Conservation (phyloP, 2,888 invertebrate species). For the Xylocampa areola region DNA sequence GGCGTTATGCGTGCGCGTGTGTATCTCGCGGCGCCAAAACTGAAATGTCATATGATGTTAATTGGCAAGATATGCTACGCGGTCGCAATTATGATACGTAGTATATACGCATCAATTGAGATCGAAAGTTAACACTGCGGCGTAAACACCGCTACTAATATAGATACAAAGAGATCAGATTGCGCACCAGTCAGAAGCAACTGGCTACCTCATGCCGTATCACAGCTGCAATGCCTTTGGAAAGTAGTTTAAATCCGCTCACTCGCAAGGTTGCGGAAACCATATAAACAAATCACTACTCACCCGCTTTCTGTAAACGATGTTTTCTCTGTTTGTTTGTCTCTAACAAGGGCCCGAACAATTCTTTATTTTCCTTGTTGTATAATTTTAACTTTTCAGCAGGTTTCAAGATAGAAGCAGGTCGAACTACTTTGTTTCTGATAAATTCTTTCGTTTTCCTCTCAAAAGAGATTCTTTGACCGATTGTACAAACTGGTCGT, state of each 20-base stretch:
- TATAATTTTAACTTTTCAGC: conserved; percentile 83
- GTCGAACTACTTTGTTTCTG: conserved; percentile 81
- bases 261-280: conserved; percentile 73
- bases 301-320: conserved; percentile 79
- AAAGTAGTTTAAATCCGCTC: conserved; percentile 62
- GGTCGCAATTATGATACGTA: conserved; percentile 43
- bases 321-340: conserved; percentile 82
- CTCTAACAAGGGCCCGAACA: conserved; percentile 87
- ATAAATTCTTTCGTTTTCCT: conserved; percentile 74
- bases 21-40: conserved; percentile 77
- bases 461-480: conserved; percentile 72
- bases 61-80: conserved; percentile 71
- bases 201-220: conserved; percentile 7
- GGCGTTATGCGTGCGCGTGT: conserved; percentile 66
- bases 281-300: conserved; percentile 65
- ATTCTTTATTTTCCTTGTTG: conserved; percentile 85
- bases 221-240: conserved; percentile 44
- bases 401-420: conserved; percentile 82
- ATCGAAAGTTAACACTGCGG: conserved; percentile 64
- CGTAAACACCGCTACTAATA: conserved; percentile 61
- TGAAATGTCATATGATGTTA: conserved; percentile 84
- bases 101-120: conserved; percentile 50
- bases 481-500: conserved; percentile 74
- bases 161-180: conserved; percentile 31
- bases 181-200: conserved; percentile 13